Percentiles rank a stretch among this genome's conserved stretches.
Evolutionary conservation across 2,113 vertebrate genomes (phyloP).

Genomic region (Scytalopus superciliaris): DNA sequence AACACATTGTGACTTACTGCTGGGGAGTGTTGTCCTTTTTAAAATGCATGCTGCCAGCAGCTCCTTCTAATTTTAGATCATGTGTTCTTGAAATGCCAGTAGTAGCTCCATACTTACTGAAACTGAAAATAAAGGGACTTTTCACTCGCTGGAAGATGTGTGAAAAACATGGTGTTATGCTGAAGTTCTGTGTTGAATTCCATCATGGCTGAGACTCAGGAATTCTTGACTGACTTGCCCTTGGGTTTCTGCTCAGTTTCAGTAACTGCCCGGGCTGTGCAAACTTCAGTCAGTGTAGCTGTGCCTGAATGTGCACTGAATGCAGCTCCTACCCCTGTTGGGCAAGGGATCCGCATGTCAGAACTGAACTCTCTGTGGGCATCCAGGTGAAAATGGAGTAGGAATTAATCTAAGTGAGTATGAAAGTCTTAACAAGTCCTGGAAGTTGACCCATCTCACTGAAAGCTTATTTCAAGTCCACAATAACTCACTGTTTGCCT

Average conservation of each 20-base stretch:
- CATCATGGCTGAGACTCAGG: background rate
- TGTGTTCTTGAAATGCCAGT: background rate
- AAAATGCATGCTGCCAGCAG: background rate
- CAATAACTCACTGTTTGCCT: background rate
- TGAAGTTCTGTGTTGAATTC: background rate
- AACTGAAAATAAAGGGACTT: background rate
- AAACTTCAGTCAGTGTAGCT: background rate
- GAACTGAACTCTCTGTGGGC: background rate
- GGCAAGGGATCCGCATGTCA: background rate
- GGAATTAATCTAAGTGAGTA: background rate
- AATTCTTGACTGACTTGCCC: background rate
- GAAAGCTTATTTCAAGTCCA: background rate
- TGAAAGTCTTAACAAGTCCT: too few species aligned
- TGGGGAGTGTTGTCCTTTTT: background rate
- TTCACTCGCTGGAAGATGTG: background rate
- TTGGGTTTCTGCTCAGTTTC: background rate
- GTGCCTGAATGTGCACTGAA: background rate
- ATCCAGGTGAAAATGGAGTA: background rate
- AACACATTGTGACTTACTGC: background rate
- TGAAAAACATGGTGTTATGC: background rate
- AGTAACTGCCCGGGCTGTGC: background rate
- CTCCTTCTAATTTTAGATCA: background rate
- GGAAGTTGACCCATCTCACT: background rate
- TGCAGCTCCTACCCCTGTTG: background rate
- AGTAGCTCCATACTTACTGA: background rate